Conservation (phyloP, 1,140 invertebrate genomes). For the Eupristina koningsbergeri region DNA sequence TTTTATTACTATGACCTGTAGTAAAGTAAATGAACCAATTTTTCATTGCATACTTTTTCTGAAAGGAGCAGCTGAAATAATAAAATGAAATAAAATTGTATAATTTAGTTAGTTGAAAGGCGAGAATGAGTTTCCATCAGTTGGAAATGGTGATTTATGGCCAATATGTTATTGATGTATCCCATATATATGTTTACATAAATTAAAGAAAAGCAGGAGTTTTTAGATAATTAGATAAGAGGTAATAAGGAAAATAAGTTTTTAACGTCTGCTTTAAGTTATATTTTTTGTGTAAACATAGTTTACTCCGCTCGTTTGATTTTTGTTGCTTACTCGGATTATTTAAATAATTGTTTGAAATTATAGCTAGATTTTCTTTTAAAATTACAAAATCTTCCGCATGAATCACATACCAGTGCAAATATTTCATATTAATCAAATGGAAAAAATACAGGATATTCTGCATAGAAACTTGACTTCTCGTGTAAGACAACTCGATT, state of each 20-base stretch:
- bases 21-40: constrained; percentile 1
- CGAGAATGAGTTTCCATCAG: background rate
- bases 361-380: background rate
- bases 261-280: background rate
- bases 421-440: background rate
- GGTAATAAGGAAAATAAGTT: background rate
- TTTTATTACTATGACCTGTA: background rate
- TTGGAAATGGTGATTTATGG: constrained; percentile 7
- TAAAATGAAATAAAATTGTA: constrained; percentile 15
- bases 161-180: background rate
- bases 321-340: background rate
- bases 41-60: background rate
- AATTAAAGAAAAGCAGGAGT: background rate
- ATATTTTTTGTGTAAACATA: background rate
- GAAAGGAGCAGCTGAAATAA: background rate
- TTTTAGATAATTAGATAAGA: background rate
- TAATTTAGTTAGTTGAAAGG: background rate
- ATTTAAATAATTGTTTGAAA: background rate
- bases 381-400: background rate
- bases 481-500: background rate
- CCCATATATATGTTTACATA: background rate
- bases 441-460: background rate
- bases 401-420: background rate
- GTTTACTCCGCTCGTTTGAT: background rate
- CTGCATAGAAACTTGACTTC: background rate